phyloP scores from a whole-genome alignment of 2,888 invertebrate species.

The Neoaliturus tenellus region DNA sequence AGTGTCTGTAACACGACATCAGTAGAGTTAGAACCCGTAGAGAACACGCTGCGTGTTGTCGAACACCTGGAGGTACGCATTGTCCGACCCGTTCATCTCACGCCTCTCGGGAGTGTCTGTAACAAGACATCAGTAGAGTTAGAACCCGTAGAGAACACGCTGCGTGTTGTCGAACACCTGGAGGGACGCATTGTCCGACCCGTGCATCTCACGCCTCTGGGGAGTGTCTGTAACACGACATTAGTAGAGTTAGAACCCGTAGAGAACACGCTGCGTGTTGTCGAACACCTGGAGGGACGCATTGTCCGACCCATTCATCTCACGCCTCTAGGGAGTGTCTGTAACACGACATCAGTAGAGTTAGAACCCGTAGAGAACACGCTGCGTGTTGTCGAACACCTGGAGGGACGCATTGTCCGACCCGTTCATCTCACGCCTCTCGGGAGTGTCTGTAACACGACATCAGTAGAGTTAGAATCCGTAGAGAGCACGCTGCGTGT shows the following conservation, averaged over 20 bases:
- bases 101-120: neutral
- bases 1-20: conserved; percentile 74
- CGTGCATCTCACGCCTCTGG: neutral
- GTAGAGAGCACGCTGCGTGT: too few relatives aligned
- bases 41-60: conserved; percentile 61
- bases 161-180: neutral
- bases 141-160: neutral
- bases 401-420: too few relatives aligned
- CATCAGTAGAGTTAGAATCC: too few relatives aligned
- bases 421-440: too few relatives aligned
- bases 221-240: neutral
- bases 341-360: conserved; percentile 73
- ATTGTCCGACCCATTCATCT: conserved; percentile 33
- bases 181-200: neutral
- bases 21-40: conserved; percentile 75
- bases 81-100: conserved; percentile 36
- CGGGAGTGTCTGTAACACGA: too few relatives aligned
- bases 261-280: conserved; percentile 61
- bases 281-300: neutral
- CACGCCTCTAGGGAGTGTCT: neutral
- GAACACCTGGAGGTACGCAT: conserved; percentile 63
- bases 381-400: too few relatives aligned
- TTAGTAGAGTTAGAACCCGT: conserved; percentile 50
- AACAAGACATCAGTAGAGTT: neutral
- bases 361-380: conserved; percentile 66